A percentile compares a stretch with the other conserved stretches of the same genome.
phyloP scores from a whole-genome alignment of 92 coral and sea anemone genomes.

The Phenganax stokvisi region DNA sequence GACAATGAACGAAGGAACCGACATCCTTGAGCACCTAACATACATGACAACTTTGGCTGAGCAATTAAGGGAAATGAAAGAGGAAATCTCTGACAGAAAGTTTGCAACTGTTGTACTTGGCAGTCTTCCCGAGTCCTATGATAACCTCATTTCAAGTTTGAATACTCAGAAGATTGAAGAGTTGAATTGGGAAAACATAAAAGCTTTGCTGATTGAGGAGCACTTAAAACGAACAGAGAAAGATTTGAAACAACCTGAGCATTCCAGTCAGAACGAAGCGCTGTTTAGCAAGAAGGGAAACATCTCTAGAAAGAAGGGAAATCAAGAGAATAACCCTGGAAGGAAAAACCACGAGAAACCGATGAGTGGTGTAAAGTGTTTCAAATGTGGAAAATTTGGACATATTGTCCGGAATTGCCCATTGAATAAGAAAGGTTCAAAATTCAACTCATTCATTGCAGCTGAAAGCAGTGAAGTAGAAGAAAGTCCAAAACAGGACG shows the following conservation, averaged over 20 bases:
- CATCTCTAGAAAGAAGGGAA: background rate
- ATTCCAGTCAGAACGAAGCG: slow-evolving; percentile 15
- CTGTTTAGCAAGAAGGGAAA: slow-evolving; percentile 1
- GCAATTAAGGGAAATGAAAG: slow-evolving; percentile 53
- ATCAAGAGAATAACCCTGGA: background rate
- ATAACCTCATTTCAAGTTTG: slow-evolving; percentile 53
- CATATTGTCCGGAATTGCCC: slow-evolving; percentile 49
- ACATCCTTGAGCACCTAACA: slow-evolving; percentile 32
- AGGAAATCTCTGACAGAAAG: slow-evolving; percentile 55
- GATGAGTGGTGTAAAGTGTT: slow-evolving; percentile 1
- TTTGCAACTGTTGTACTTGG: slow-evolving; percentile 61
- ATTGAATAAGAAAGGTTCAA: slow-evolving; percentile 3
- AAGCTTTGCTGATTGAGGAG: slow-evolving; percentile 45
- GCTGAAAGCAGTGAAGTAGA: background rate
- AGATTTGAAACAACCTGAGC: slow-evolving; percentile 8
- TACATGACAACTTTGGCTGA: slow-evolving; percentile 30
- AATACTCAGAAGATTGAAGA: slow-evolving; percentile 54
- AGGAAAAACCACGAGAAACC: background rate
- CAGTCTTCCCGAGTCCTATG: slow-evolving; percentile 57
- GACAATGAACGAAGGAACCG: slow-evolving; percentile 37
- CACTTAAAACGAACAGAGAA: slow-evolving; percentile 46
- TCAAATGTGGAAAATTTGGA: slow-evolving; percentile 18
- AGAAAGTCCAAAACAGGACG: background rate
- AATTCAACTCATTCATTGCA: background rate
- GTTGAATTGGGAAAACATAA: slow-evolving; percentile 57